These are phyloP conservation scores for Podarcis raffonei DNA, from an alignment of 2,113 vertebrate genomes.

Conservation along the genomic window DNA sequence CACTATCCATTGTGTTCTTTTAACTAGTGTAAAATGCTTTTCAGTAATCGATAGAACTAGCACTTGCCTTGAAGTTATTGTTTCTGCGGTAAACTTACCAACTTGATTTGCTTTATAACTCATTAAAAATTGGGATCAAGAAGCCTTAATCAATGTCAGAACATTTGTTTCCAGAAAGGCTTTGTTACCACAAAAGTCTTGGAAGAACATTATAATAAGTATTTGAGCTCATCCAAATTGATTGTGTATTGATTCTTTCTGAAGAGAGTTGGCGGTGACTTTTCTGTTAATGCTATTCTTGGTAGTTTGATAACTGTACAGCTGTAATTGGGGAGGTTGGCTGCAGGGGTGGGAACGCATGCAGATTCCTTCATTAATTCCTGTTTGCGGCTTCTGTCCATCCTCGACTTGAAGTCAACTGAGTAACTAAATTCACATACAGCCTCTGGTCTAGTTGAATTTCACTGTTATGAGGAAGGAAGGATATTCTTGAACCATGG, in stretches of 20 bases:
- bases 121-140: neutral
- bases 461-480: neutral
- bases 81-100: neutral
- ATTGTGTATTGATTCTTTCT: constrained; percentile 15
- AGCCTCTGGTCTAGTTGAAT: neutral
- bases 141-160: constrained; percentile 1
- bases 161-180: constrained; percentile 17
- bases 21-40: constrained; percentile 25
- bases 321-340: neutral
- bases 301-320: neutral
- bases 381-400: neutral
- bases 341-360: neutral
- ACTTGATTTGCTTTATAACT: constrained; percentile 2
- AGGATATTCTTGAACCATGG: neutral
- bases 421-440: neutral
- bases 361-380: neutral
- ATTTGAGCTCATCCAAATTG: constrained; percentile 1
- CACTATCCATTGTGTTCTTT: constrained; percentile 29
- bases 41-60: neutral
- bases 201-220: constrained; percentile 4
- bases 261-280: neutral
- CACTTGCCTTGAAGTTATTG: neutral
- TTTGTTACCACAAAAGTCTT: neutral
- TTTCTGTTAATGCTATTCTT: neutral
- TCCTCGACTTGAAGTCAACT: neutral